phyloP scores from a whole-genome alignment of 2,113 vertebrate species.

The Nestor notabilis region DNA sequence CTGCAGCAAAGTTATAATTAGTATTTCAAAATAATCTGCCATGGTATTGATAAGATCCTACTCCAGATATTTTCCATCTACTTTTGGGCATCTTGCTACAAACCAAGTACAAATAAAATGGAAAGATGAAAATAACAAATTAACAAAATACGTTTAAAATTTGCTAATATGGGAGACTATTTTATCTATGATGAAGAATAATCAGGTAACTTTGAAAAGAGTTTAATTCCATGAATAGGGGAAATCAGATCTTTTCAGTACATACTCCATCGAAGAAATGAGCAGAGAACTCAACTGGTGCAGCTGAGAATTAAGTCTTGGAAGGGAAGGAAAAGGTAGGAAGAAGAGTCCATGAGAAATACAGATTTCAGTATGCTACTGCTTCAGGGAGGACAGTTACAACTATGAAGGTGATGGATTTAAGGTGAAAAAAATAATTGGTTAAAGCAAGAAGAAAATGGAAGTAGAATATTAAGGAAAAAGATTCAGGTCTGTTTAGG shows the following conservation, averaged over 20 bases:
- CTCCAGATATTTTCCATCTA: neutral
- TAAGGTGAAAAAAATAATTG: neutral
- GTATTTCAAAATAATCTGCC: neutral
- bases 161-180: neutral
- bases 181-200: neutral
- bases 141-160: neutral
- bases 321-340: neutral
- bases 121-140: neutral
- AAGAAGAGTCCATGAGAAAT: neutral
- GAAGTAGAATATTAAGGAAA: neutral
- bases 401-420: neutral
- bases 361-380: neutral
- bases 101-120: neutral
- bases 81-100: neutral
- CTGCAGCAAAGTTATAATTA: neutral
- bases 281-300: neutral
- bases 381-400: neutral
- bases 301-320: neutral
- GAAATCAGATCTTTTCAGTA: neutral
- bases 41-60: neutral
- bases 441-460: neutral
- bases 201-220: neutral
- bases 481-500: neutral
- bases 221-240: neutral
- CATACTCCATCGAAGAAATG: neutral